A percentile compares a stretch with the other conserved stretches of the same genome.
Evolutionary conservation across 2,888 invertebrate genomes (phyloP).

Genomic region (Coronaproctus castanopsis): DNA sequence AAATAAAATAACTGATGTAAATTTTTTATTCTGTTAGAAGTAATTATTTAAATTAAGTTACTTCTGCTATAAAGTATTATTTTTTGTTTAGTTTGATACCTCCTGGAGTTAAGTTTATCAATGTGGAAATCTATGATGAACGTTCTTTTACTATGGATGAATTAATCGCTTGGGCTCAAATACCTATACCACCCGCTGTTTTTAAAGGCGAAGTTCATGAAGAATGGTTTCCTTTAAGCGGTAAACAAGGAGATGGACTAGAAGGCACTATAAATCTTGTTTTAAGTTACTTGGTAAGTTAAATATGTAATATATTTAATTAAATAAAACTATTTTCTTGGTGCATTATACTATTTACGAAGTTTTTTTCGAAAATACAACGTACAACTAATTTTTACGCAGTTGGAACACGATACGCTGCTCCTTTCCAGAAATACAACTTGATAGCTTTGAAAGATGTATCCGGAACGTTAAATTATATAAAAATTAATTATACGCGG

Average conservation of each 20-base stretch:
- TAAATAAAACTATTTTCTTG: too few relatives aligned
- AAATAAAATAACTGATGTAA: background rate
- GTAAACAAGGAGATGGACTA: slow-evolving; percentile 82
- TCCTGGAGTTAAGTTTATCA: slow-evolving; percentile 67
- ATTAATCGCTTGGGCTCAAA: slow-evolving; percentile 80
- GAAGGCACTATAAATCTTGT: slow-evolving; percentile 88
- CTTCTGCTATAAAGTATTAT: too few relatives aligned
- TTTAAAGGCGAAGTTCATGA: slow-evolving; percentile 75
- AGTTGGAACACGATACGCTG: too few relatives aligned
- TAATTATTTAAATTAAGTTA: too few relatives aligned
- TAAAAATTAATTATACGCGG: too few relatives aligned
- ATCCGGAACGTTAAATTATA: too few relatives aligned
- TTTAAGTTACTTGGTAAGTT: slow-evolving; percentile 50
- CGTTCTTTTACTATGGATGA: slow-evolving; percentile 92
- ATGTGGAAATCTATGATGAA: slow-evolving; percentile 90
- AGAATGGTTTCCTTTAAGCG: slow-evolving; percentile 83
- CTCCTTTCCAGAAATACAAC: background rate
- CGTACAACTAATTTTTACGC: too few relatives aligned
- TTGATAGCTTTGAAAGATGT: too few relatives aligned
- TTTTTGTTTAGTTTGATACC: slow-evolving; percentile 47
- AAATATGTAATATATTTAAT: background rate
- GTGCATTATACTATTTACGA: too few relatives aligned
- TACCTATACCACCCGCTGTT: slow-evolving; percentile 65
- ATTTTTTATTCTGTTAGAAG: background rate
- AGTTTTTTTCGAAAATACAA: too few relatives aligned